A percentile compares a stretch with the other conserved stretches of the same genome.
phyloP scores from a whole-genome alignment of 2,888 invertebrate species.

The Anthrax anthrax region DNA sequence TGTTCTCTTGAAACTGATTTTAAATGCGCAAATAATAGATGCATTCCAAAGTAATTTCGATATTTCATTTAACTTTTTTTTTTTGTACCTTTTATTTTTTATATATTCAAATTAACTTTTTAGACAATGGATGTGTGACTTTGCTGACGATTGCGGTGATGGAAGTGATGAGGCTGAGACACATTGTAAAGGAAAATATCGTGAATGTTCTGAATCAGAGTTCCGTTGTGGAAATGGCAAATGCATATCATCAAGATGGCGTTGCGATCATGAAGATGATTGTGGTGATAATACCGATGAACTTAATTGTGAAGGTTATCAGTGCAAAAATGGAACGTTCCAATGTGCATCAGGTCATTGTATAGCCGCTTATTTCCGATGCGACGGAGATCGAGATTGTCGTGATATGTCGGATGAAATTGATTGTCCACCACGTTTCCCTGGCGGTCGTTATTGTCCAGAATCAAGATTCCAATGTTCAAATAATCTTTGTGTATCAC shows the following conservation, averaged over 20 bases:
- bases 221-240: constrained; percentile 78
- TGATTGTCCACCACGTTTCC: constrained; percentile 77
- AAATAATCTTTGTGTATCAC: constrained; percentile 82
- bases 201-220: constrained; percentile 88
- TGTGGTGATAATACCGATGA: constrained; percentile 93
- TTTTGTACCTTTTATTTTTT: not conserved
- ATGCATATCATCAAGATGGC: constrained; percentile 84
- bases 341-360: constrained; percentile 88
- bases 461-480: constrained; percentile 82
- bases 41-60: constrained; percentile 51
- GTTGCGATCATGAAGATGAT: constrained; percentile 93
- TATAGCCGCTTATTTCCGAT: constrained; percentile 73
- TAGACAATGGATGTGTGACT: constrained; percentile 85
- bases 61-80: constrained; percentile 15
- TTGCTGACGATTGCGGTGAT: constrained; percentile 93
- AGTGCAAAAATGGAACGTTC: constrained; percentile 82
- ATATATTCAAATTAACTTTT: not conserved
- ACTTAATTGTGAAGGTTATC: constrained; percentile 62
- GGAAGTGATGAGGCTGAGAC: constrained; percentile 76
- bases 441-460: constrained; percentile 78
- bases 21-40: constrained; percentile 80
- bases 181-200: constrained; percentile 66
- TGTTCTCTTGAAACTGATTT: constrained; percentile 84
- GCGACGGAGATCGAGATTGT: constrained; percentile 82
- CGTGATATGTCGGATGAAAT: constrained; percentile 80